Conservation (phyloP, 2,113 vertebrate genomes). For the Dolichotis patagonum region DNA sequence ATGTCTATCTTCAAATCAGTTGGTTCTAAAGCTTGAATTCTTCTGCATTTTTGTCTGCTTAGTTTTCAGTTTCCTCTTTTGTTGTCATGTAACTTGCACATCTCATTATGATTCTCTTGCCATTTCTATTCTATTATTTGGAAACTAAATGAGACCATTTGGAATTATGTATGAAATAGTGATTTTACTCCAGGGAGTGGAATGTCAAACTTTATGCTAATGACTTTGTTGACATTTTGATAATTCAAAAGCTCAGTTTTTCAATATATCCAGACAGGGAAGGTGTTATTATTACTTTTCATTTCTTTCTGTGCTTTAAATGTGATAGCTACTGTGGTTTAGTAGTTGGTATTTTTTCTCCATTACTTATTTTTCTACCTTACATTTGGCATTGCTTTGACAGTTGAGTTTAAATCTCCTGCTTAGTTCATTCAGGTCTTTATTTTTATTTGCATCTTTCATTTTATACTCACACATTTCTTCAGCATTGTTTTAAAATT, state of each 20-base stretch:
- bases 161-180: not conserved
- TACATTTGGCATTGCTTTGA: slow-evolving; percentile 4
- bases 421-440: not conserved
- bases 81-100: not conserved
- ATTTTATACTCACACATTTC: slow-evolving; percentile 34
- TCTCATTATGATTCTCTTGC: slow-evolving; percentile 32
- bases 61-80: not conserved
- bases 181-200: slow-evolving; percentile 9
- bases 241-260: slow-evolving; percentile 25
- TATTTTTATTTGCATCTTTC: slow-evolving; percentile 38
- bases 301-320: not conserved
- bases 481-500: not conserved
- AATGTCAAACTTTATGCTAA: not conserved
- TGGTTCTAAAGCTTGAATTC: not conserved
- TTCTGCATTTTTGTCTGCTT: slow-evolving; percentile 45
- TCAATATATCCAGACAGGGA: not conserved
- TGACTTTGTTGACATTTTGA: not conserved
- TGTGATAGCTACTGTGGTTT: not conserved
- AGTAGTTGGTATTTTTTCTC: slow-evolving; percentile 9
- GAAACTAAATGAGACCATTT: slow-evolving; percentile 35
- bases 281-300: not conserved
- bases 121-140: slow-evolving; percentile 42
- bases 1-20: not conserved
- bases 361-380: not conserved
- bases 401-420: not conserved